Base-by-base conservation (phyloP, 2,113 vertebrate species). In the Bos taurus region DNA sequence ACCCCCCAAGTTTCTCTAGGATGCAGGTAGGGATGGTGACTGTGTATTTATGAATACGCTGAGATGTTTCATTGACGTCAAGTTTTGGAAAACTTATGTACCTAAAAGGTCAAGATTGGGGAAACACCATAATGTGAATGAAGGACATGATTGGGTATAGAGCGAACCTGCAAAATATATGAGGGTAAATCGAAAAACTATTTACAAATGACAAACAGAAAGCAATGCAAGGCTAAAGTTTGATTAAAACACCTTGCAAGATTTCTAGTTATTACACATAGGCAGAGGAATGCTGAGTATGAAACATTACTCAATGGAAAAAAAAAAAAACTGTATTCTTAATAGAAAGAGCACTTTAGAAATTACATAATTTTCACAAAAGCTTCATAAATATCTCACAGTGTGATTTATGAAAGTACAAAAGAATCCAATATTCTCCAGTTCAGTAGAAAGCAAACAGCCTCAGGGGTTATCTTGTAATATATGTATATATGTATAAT, bases 341-440 rank as follows among this genome's bases (percentile, higher is more conserved):
- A 83, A 96, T 56, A 82, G 15, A 94, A 94, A 87, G 14, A 87
- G 23, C 30, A 95, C 25, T 95, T 96, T 56, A 23, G 85, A 95
- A 95, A 84, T 85, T 80, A 97, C 19, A 64, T 57, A 46, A 43
- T 85, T 88, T 96, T 97, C 21, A 67, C 56, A 88, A 87, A 96
- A 94, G 2, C 26, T 86, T 96, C 33, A 48, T 93, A 96, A 91
- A 82, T 52, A 62, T 71, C 9, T 94, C 62, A 78, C 6, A 11
- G 30, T 94, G 10, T 85, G 74, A 90, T 60, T 95, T 96, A 89
- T 17, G 89, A 82, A 96, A 74, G 0, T 30, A 84, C 23, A 87
- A 90, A 97, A 83, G 9, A 1, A 90, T 30, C 10, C 15, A 71
- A 56, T 77, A 57, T 64, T 77, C 23, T 96, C 67, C 23, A 36